phyloP scores from a whole-genome alignment of 2,797 vertebrate genomes.

The Epinephelus malabaricus region DNA sequence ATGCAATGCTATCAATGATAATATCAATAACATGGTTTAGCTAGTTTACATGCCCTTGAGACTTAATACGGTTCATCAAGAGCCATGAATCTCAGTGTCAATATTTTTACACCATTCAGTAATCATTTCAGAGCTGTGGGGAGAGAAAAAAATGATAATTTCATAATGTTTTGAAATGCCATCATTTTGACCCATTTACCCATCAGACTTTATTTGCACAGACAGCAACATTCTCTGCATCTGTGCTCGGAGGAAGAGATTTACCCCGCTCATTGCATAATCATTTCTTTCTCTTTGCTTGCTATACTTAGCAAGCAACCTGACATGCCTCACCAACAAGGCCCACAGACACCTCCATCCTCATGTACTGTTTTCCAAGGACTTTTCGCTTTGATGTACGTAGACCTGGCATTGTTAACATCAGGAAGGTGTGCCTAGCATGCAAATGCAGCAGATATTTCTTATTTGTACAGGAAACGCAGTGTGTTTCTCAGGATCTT shows the following conservation, averaged over 20 bases:
- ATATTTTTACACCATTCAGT: constrained; percentile 33
- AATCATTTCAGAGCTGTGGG: constrained; percentile 42
- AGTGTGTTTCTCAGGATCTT: constrained; percentile 46
- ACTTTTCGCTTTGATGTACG: constrained; percentile 75
- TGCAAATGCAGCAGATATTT: constrained; percentile 77
- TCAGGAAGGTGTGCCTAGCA: constrained; percentile 65
- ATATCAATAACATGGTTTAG: constrained; percentile 58
- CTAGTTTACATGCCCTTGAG: constrained; percentile 46
- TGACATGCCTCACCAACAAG: constrained; percentile 70
- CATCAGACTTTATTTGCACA: constrained; percentile 69
- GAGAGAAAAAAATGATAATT: constrained; percentile 23
- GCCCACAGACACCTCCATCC: constrained; percentile 61
- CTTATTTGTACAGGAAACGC: constrained; percentile 62
- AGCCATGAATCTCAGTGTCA: constrained; percentile 49
- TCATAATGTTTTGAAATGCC: constrained; percentile 61
- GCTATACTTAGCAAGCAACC: constrained; percentile 74
- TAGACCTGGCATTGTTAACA: constrained; percentile 75
- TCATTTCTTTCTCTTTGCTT: constrained; percentile 69
- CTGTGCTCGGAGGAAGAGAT: constrained; percentile 67
- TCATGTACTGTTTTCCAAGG: constrained; percentile 67
- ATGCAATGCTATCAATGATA: constrained; percentile 34
- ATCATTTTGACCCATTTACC: constrained; percentile 74
- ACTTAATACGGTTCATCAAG: constrained; percentile 41
- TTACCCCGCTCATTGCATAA: constrained; percentile 72
- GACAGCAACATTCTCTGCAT: constrained; percentile 69